Conservation (phyloP, 2,888 invertebrate species). For the Hesperia comma region DNA sequence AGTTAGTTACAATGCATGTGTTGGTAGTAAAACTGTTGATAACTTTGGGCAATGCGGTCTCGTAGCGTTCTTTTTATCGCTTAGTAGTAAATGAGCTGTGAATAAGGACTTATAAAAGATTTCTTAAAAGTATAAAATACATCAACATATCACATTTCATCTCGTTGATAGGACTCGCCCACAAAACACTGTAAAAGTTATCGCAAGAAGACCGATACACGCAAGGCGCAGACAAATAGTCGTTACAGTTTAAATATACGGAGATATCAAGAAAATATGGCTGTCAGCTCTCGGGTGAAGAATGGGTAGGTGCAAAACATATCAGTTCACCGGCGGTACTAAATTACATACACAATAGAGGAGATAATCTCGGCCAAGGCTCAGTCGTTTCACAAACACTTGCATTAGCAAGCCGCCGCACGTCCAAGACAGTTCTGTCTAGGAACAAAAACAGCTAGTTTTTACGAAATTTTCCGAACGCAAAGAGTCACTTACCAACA, state of each 20-base stretch:
- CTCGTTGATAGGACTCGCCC: no score
- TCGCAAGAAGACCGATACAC: conserved; percentile 6
- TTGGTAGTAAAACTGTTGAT: no score
- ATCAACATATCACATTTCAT: no score
- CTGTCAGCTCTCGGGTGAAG: conserved; percentile 19
- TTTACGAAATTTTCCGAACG: conserved; percentile 50
- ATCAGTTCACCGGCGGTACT: conserved; percentile 42
- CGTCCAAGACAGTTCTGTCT: conserved; percentile 52
- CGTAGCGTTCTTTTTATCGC: no score
- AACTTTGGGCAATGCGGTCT: no score
- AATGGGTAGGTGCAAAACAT: conserved; percentile 20
- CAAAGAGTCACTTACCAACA: background rate
- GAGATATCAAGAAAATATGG: conserved; percentile 33
- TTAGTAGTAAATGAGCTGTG: no score
- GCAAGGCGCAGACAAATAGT: conserved; percentile 10
- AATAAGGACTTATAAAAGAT: no score
- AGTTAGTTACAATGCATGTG: no score
- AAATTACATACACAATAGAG: conserved; percentile 38
- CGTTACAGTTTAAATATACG: conserved; percentile 27
- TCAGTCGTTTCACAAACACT: conserved; percentile 67
- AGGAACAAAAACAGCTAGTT: conserved; percentile 62
- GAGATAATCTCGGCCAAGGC: conserved; percentile 72
- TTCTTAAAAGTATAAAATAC: no score
- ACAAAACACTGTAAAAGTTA: no score
- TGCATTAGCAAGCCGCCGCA: conserved; percentile 66